A percentile compares a stretch with the other conserved stretches of the same genome.
Conservation (phyloP, 1,140 invertebrate species). For the Sitophilus oryzae region DNA sequence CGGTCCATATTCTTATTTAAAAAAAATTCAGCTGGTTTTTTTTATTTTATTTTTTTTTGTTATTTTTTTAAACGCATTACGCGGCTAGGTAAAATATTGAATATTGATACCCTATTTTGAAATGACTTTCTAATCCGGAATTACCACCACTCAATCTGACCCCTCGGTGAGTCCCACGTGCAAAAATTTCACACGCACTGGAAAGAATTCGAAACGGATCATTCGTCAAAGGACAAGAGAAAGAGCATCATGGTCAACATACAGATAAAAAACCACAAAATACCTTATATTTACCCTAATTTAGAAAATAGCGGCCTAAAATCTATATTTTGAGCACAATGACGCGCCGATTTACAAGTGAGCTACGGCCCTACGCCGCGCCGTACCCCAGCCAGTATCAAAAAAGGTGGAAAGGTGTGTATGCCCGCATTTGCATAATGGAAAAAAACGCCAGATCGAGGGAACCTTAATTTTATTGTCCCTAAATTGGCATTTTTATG, state of each 20-base stretch:
- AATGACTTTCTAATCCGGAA: not conserved
- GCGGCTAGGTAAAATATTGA: no score
- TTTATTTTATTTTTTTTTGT: no score
- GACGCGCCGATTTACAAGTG: slow-evolving; percentile 25
- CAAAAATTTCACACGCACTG: slow-evolving; percentile 2
- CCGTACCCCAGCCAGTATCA: not conserved
- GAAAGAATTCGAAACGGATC: not conserved
- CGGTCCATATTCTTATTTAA: no score
- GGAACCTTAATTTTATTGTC: slow-evolving; percentile 24
- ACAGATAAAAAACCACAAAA: not conserved
- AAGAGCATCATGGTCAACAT: no score
- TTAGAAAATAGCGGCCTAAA: slow-evolving; percentile 1
- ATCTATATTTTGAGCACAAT: slow-evolving; percentile 12
- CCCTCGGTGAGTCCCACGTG: not conserved
- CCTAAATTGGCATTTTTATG: slow-evolving; percentile 26
- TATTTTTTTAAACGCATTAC: no score
- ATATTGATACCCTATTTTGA: no score
- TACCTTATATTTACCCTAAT: slow-evolving; percentile 8
- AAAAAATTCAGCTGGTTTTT: no score
- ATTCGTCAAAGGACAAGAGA: not conserved
- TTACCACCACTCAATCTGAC: not conserved
- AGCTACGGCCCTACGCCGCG: slow-evolving; percentile 4
- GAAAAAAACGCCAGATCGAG: slow-evolving; percentile 22
- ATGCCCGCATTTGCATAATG: slow-evolving; percentile 23
- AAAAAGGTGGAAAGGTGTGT: slow-evolving; percentile 3